phyloP scores from a whole-genome alignment of 1,140 invertebrate species.

The Gyrodactylus bullatarudis region DNA sequence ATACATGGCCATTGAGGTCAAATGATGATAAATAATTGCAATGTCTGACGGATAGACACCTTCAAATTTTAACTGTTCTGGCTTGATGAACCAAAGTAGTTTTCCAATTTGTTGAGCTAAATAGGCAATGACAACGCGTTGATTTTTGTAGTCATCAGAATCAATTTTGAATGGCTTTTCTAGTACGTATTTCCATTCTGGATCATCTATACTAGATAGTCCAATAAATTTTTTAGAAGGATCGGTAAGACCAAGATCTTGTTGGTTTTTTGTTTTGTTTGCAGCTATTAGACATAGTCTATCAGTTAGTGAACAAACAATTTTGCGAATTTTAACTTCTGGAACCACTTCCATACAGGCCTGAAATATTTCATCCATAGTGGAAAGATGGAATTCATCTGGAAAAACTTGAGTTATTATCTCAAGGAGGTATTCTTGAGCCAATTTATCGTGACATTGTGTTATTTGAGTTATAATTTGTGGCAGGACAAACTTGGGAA shows the following conservation, averaged over 20 bases:
- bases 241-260: neutral
- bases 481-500: conserved; percentile 34
- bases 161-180: neutral
- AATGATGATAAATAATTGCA: neutral
- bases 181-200: neutral
- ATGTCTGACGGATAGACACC: neutral
- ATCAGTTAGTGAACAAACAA: conserved; percentile 80
- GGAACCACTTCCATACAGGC: conserved; percentile 77
- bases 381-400: conserved; percentile 88
- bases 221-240: neutral
- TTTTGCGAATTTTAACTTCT: conserved; percentile 85
- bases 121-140: neutral
- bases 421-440: conserved; percentile 97
- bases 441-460: conserved; percentile 81
- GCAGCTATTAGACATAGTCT: conserved; percentile 21
- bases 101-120: neutral
- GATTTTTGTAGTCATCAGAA: neutral
- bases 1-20: neutral
- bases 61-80: neutral
- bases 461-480: conserved; percentile 79
- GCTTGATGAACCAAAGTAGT: neutral
- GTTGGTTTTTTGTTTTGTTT: neutral
- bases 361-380: conserved; percentile 62
- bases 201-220: neutral
- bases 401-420: conserved; percentile 99